phyloP scores from a whole-genome alignment of 1,140 invertebrate genomes.

The Oedothorax gibbosus region DNA sequence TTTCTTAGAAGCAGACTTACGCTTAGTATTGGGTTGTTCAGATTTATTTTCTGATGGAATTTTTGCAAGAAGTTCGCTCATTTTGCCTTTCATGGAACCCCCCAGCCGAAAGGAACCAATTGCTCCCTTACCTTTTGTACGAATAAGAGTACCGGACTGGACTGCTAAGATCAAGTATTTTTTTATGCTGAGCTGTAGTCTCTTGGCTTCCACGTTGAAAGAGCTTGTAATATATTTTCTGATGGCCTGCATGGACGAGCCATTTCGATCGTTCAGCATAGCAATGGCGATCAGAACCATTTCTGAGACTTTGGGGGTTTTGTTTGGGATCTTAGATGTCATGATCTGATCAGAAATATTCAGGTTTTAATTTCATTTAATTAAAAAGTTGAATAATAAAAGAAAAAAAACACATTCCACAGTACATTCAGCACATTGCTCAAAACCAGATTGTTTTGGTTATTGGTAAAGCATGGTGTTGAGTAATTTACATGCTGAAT shows the following conservation, averaged over 20 bases:
- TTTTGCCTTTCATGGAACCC: constrained; percentile 53
- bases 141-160: constrained; percentile 72
- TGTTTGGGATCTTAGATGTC: constrained; percentile 62
- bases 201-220: constrained; percentile 74
- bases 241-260: constrained; percentile 75
- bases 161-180: constrained; percentile 74
- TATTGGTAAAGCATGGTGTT: neutral
- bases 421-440: neutral
- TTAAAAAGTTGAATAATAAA: neutral
- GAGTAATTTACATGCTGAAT: no score
- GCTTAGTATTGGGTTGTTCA: neutral
- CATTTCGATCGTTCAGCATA: constrained; percentile 71
- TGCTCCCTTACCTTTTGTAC: constrained; percentile 76
- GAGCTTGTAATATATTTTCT: constrained; percentile 75
- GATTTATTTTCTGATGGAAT: neutral
- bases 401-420: neutral
- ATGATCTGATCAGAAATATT: constrained; percentile 55
- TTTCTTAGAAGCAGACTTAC: no score
- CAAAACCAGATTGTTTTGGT: neutral
- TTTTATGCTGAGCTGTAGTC: constrained; percentile 72
- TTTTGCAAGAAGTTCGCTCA: constrained; percentile 66
- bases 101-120: constrained; percentile 73
- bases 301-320: constrained; percentile 62
- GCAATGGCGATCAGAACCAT: constrained; percentile 64
- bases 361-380: neutral